Percentiles rank a stretch among this genome's conserved stretches.
Conservation (phyloP, 2,113 vertebrate species). For the Malaclemys terrapin region DNA sequence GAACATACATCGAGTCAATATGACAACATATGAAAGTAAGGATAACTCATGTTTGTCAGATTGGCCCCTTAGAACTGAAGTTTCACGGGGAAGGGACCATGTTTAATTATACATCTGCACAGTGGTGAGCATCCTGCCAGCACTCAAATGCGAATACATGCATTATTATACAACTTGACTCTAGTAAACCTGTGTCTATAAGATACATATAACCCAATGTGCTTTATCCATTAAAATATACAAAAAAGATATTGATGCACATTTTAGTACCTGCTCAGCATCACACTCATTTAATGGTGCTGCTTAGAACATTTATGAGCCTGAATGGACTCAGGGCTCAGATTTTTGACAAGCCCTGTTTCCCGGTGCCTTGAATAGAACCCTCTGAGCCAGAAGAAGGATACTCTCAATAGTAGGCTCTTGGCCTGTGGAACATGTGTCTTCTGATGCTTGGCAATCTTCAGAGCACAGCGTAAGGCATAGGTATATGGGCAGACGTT, state of each 20-base stretch:
- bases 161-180: background rate
- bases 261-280: background rate
- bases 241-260: background rate
- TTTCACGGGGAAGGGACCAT: background rate
- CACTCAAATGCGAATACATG: background rate
- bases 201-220: background rate
- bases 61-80: background rate
- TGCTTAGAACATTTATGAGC: background rate
- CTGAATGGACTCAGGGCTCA: background rate
- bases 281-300: background rate
- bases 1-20: background rate
- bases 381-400: background rate
- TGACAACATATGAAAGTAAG: background rate
- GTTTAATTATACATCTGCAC: background rate
- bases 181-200: background rate
- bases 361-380: background rate
- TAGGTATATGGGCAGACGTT: background rate
- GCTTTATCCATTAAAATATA: background rate
- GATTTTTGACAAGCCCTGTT: background rate
- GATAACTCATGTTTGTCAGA: background rate
- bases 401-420: background rate
- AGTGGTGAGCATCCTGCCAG: background rate
- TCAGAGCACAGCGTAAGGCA: background rate
- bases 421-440: background rate
- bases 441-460: background rate